A percentile compares a stretch with the other conserved stretches of the same genome.
Evolutionary conservation across 2,888 invertebrate genomes (phyloP).

Genomic region (Isotomurus palustris): DNA sequence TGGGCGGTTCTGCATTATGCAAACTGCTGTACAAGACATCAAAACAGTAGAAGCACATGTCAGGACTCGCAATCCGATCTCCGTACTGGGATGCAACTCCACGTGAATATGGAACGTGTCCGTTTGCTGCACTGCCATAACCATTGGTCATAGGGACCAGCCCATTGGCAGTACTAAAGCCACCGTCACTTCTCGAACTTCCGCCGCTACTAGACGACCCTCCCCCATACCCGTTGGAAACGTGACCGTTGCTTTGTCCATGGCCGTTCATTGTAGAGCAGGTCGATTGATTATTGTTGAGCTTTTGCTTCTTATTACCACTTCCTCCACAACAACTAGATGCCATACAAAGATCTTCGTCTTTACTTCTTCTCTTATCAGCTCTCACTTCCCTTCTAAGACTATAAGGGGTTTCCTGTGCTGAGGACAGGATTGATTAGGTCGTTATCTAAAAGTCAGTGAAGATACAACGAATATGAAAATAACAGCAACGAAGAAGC

Average conservation of each 20-base stretch:
- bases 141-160: conserved; percentile 47
- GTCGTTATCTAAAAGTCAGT: too few species aligned
- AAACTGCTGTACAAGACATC: conserved; percentile 94
- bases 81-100: conserved; percentile 16
- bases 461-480: too few species aligned
- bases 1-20: conserved; percentile 86
- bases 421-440: too few species aligned
- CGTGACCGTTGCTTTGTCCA: conserved; percentile 39
- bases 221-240: conserved; percentile 47
- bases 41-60: conserved; percentile 99
- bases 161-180: too few species aligned
- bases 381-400: too few species aligned
- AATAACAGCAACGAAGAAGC: too few species aligned
- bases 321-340: conserved; percentile 73
- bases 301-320: conserved; percentile 72
- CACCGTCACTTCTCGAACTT: too few species aligned
- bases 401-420: too few species aligned
- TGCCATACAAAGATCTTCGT: conserved; percentile 33
- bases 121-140: conserved; percentile 24
- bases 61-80: conserved; percentile 69
- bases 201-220: conserved; percentile 50
- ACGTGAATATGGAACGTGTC: conserved; percentile 5
- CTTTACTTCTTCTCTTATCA: too few species aligned
- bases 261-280: conserved; percentile 48
- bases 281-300: conserved; percentile 60